Evolutionary conservation across 2,888 invertebrate genomes (phyloP), one percentile per base, ranked within the genome.

Genomic region (Odontocolon sp.): DNA sequence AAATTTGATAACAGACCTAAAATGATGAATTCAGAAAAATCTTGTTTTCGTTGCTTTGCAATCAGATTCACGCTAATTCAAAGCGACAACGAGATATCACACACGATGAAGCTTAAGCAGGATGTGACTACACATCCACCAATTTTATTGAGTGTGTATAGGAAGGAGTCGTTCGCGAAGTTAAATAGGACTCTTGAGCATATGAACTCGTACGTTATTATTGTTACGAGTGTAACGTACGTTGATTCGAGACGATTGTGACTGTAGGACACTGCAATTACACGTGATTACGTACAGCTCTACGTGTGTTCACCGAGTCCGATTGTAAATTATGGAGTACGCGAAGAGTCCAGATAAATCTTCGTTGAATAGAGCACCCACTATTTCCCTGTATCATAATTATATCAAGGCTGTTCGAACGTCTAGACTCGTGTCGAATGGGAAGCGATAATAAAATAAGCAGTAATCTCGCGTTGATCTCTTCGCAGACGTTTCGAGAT

Each of bases 91-190:
- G 63, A 68, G 71, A 57, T 72, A 38, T 59, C 33, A 28, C 36
- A 66, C 45, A 52, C 36, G 77, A 73, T 59, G 68, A 54, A 54
- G 59, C 52, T 69, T 77, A 73, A 77, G 77, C 72, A 73, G 77
- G 77, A 77, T 73, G 77, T 69, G 23, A 33, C 26, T 21, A 23
- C 36, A 59, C 64, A 45, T 56, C 59, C 38, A 45, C 36, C 72
- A 59, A 69, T 77, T 72, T 69, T 23, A 47, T 67, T 33, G 59
- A 21, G 54, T 66, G 59, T 45, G 63, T 59, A 64, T 64, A 45
- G 38, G 59, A 72, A 73, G 63, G 23, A 63, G 40, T 47, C 16
- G 63, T 63, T 64, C 33, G 63, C 56, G 36, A 64, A 38, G 45
- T 28, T 71, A 47, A 71, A 40, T 47, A 18, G 45, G 1, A 31